A percentile compares a stretch with the other conserved stretches of the same genome.
phyloP scores from a whole-genome alignment of 2,888 invertebrate species.

The Rhagonycha lutea region DNA sequence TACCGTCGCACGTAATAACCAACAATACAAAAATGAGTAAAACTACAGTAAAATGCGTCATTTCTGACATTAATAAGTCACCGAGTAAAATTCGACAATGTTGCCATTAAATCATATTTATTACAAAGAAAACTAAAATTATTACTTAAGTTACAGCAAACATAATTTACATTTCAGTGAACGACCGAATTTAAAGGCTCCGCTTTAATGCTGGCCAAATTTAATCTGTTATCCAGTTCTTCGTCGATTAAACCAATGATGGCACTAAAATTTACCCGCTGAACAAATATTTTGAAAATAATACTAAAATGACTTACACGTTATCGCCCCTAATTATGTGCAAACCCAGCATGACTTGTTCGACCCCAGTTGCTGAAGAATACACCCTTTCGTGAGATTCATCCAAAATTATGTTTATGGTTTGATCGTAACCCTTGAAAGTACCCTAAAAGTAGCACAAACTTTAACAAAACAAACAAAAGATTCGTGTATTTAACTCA shows the following conservation, averaged over 20 bases:
- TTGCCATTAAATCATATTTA: not conserved
- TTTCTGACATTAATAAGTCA: not conserved
- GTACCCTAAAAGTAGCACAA: slow-evolving; percentile 70
- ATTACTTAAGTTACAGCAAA: not conserved
- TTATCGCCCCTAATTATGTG: slow-evolving; percentile 99
- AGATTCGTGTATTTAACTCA: slow-evolving; percentile 54
- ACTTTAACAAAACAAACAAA: slow-evolving; percentile 1
- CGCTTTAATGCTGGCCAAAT: slow-evolving; percentile 79
- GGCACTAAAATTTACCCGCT: slow-evolving; percentile 59
- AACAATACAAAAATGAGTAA: not conserved
- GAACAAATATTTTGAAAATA: slow-evolving; percentile 1
- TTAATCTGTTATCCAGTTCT: slow-evolving; percentile 78
- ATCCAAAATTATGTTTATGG: slow-evolving; percentile 97
- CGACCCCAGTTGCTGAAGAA: slow-evolving; percentile 88
- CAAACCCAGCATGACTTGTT: slow-evolving; percentile 93
- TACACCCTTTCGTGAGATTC: slow-evolving; percentile 99
- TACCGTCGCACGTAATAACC: not conserved
- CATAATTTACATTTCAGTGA: slow-evolving; percentile 62
- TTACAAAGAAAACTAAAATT: not conserved
- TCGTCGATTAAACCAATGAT: slow-evolving; percentile 86
- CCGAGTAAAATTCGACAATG: not conserved
- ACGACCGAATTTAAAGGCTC: slow-evolving; percentile 82
- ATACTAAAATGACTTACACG: slow-evolving; percentile 65
- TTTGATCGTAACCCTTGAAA: slow-evolving; percentile 97
- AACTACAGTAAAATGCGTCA: not conserved